Percentiles rank a stretch among this genome's conserved stretches.
Conservation (phyloP, 2,797 vertebrate species). For the Anguilla pacifica region DNA sequence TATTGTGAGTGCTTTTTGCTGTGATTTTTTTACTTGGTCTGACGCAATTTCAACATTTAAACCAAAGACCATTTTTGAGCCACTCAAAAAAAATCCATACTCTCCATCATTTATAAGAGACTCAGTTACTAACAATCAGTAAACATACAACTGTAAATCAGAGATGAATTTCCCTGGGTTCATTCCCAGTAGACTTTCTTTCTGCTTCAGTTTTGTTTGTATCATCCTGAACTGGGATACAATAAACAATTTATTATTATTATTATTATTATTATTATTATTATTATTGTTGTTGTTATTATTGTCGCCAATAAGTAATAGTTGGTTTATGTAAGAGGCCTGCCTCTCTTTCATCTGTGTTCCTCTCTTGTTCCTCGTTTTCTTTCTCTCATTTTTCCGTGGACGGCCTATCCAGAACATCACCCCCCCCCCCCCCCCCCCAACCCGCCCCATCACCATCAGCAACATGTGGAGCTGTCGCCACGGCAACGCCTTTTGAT, state of each 20-base stretch:
- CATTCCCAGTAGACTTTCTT: not conserved
- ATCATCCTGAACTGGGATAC: not conserved
- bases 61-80: too few species aligned
- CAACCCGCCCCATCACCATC: slow-evolving; percentile 46
- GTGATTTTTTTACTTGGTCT: slow-evolving; percentile 24
- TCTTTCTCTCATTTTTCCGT: slow-evolving; percentile 1
- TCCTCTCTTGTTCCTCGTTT: not conserved
- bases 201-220: not conserved
- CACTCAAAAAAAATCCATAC: not conserved
- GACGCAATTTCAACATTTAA: too few species aligned
- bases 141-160: not conserved
- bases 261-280: not conserved
- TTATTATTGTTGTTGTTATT: not conserved
- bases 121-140: not conserved
- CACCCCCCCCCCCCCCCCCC: not conserved
- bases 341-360: slow-evolving; percentile 11
- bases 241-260: not conserved
- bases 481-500: slow-evolving; percentile 68
- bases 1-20: not conserved
- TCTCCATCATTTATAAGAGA: not conserved
- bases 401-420: slow-evolving; percentile 34
- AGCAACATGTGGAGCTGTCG: slow-evolving; percentile 61
- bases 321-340: not conserved
- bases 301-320: not conserved
- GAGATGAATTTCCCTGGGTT: not conserved